Conservation (phyloP, 2,113 vertebrate species). For the Lycaon pictus region DNA sequence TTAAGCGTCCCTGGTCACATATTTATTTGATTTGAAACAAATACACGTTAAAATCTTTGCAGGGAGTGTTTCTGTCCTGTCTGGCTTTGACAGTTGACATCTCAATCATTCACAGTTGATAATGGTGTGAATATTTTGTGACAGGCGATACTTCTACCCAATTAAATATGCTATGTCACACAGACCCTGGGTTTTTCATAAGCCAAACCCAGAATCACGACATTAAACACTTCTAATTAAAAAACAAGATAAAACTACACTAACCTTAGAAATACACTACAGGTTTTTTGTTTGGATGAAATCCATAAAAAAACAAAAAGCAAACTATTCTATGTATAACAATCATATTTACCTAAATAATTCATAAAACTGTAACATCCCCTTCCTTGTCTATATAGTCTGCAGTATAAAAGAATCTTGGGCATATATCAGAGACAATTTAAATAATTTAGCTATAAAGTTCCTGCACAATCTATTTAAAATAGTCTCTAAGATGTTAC, state of each 20-base stretch:
- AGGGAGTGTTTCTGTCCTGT: neutral
- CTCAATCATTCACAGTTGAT: neutral
- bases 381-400: neutral
- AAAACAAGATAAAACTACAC: neutral
- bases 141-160: neutral
- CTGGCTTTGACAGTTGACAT: neutral
- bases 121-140: neutral
- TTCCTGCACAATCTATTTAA: neutral
- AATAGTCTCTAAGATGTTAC: conserved; percentile 55
- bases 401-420: neutral
- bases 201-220: neutral
- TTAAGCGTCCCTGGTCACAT: neutral
- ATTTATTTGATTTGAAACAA: conserved; percentile 49
- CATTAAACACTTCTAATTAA: neutral
- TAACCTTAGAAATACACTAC: conserved; percentile 14
- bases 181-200: neutral
- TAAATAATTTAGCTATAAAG: neutral
- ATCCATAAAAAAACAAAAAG: neutral
- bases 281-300: neutral
- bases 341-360: neutral
- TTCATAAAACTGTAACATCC: neutral
- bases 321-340: neutral
- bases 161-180: neutral
- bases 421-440: neutral
- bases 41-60: conserved; percentile 5